phyloP scores from a whole-genome alignment of 2,797 vertebrate species.

The Muraenolepis orangiensis region DNA sequence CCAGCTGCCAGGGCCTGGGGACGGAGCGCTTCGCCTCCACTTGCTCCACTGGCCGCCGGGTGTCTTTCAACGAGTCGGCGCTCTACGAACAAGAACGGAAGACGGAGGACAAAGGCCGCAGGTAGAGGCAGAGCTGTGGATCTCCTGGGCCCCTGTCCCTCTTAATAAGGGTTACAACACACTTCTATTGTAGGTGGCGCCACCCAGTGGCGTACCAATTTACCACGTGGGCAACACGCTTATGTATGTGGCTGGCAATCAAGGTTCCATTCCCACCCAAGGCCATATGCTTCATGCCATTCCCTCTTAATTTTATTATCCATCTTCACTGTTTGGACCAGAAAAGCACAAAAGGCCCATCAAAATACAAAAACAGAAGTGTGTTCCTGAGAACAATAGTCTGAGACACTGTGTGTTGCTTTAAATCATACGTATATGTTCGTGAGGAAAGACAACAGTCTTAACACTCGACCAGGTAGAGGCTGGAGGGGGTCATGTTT shows the following conservation, averaged over 20 bases:
- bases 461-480: background rate
- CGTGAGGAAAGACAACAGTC: background rate
- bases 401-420: no score
- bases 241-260: background rate
- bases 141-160: background rate
- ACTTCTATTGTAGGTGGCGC: background rate
- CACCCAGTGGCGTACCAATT: background rate
- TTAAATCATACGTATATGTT: no score
- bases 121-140: conserved; percentile 65
- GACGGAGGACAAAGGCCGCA: conserved; percentile 87
- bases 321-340: background rate
- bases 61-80: conserved; percentile 94
- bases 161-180: background rate
- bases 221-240: background rate
- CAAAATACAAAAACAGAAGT: no score
- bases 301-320: background rate
- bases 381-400: no score
- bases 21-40: conserved; percentile 86
- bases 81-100: conserved; percentile 87
- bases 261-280: background rate
- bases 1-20: conserved; percentile 81
- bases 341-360: no score
- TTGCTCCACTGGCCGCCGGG: conserved; percentile 81
- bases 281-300: background rate
- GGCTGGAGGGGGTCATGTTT: background rate